Evolutionary conservation across 1,140 invertebrate species (phyloP), one percentile per base, ranked within the genome.

Genomic region (Trachymyrmex cornetzi): DNA sequence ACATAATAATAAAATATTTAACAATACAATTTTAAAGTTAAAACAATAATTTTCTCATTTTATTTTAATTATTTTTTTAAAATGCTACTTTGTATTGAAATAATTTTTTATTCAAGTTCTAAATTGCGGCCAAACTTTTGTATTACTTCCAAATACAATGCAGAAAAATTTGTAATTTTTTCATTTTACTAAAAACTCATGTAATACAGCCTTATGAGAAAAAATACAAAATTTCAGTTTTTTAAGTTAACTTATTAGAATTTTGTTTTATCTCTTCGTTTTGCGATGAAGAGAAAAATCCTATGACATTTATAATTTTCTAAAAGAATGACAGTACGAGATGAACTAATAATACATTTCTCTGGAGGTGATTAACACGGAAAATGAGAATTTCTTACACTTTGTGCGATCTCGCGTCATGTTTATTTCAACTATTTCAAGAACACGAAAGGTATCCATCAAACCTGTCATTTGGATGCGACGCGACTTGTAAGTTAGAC

Each of bases 361-460:
- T 12, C 27, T 34, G 3, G n/a, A 66, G 19, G 24, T 50, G 9
- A 61, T 66, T 64, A 34, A 24, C 22, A 9, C 34, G 57, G 19
- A 53, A 66, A 66, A 30, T 79, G 61, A 53, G 24, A 79, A 66
- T 22, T 66, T 12, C 16, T 22, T 48, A 19, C 24, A 9, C 61
- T 50, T 64, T 79, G 24, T 64, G 6, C 11, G 38, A 22, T 66
- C 27, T 66, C 27, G 44, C 27, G 44, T 80, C 27, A 7, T 16
- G 38, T 19, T 38, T 79, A 66, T 22, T 66, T 79, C 9, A 24
- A 44, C 38, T 44, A 44, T 44, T 44, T 44, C 38, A 19, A 12
- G 19, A 34, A 34, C 1, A 80, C 50, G 48, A 80, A 34, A 67
- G 77, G 14, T 48, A 34, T 80, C 19, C 30, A 11, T 16, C 27